Evolutionary conservation across 2,888 invertebrate genomes (phyloP).

Genomic region (Torymus tubicola): DNA sequence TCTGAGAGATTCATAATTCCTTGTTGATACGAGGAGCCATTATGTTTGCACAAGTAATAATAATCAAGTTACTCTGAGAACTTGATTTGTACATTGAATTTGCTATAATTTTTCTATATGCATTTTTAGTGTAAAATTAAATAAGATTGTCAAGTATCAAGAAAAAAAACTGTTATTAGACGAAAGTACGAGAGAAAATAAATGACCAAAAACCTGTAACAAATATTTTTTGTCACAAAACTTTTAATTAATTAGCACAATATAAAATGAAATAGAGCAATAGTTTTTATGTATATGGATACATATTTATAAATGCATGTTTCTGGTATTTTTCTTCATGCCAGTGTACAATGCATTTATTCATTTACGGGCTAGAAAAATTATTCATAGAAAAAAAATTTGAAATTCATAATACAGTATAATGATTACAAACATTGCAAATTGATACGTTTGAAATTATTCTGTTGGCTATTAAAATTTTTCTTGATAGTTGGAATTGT

Average conservation of each 20-base stretch:
- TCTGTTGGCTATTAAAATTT: constrained; percentile 35
- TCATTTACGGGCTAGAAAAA: too few relatives aligned
- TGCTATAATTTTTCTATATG: constrained; percentile 48
- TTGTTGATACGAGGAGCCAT: constrained; percentile 42
- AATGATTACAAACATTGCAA: too few relatives aligned
- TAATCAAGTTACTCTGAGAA: constrained; percentile 45
- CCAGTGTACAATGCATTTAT: too few relatives aligned
- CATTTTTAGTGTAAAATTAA: constrained; percentile 46
- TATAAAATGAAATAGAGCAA: constrained; percentile 1
- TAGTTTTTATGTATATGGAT: constrained; percentile 18
- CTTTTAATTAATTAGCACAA: constrained; percentile 15
- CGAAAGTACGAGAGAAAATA: constrained; percentile 17
- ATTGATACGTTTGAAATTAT: background rate
- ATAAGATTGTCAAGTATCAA: constrained; percentile 36
- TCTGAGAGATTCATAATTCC: constrained; percentile 36
- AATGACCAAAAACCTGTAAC: constrained; percentile 13
- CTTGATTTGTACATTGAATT: constrained; percentile 54
- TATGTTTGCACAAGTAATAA: constrained; percentile 54
- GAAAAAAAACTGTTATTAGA: constrained; percentile 21
- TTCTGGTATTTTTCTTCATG: too few relatives aligned
- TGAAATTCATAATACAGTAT: background rate
- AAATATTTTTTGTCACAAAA: constrained; percentile 33
- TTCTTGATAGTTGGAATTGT: constrained; percentile 36
- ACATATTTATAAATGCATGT: constrained; percentile 1
- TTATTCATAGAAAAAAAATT: background rate